Base-by-base conservation (phyloP, 35 echinoderm and acorn worm genomes). In the Acanthaster planci region DNA sequence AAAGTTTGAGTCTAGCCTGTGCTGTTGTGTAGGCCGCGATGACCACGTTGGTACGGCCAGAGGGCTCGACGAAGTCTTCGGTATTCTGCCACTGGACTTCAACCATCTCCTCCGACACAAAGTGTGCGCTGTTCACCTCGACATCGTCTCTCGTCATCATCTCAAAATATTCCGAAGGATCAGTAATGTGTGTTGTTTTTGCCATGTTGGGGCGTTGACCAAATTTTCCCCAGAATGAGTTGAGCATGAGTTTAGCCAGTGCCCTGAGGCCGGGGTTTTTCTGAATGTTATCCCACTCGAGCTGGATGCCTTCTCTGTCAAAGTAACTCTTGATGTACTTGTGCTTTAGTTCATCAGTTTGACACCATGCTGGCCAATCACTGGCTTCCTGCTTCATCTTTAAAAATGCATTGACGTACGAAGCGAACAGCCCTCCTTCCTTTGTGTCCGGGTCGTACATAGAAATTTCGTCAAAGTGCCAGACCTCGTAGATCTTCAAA, bases 391-490 rank as follows among this genome's bases (percentile, higher is more conserved):
- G 82, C 67, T 91, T 85, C 26, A 91, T 35, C 38, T 80, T 85
- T n/a, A 91, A 27, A 40, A 91, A 91, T 2, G 82, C 59, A 40
- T 90, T 75, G 39, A 90, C 78, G n/a, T 90, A 90, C 9, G 38
- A 15, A 7, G 81, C 31, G 27, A 91, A 91, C 21, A 91, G 31
- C 10, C 89, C 89, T 14, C 68, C 54, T 29, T 44, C 7, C 17
- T 47, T 37, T 21, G 57, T 67, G 51, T 59, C 52, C 23, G 18
- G 60, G 31, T 91, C 76, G 77, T 85, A 91, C 5, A 14, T 21
- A 0, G 84, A 19, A 7, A 76, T 77, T 36, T 86, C 1, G 34
- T 78, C 51, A 81, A 78, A 92, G 67, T 92, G 83, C 89, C 89
- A 92, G 0, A 86, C 83, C 81, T 86, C 89, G n/a, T n/a, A n/a